phyloP scores from a whole-genome alignment of 2,888 invertebrate genomes.

The Monoplex corrugatus region DNA sequence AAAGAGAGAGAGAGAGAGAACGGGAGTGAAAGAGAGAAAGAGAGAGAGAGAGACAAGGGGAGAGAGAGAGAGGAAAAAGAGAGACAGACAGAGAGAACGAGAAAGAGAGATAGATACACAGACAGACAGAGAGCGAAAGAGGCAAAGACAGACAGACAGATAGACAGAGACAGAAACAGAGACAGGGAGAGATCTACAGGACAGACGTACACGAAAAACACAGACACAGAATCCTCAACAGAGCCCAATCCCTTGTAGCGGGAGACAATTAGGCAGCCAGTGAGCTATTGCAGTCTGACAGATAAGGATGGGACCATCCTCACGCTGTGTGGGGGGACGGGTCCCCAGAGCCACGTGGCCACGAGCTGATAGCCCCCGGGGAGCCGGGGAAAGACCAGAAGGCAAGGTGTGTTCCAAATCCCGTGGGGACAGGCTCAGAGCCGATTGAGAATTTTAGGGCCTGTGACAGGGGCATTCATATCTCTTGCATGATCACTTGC shows the following conservation, averaged over 20 bases:
- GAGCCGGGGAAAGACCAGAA: not conserved
- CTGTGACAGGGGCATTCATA: not conserved
- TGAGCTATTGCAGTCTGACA: not conserved
- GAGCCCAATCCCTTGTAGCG: too few species aligned
- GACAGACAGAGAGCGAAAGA: not conserved
- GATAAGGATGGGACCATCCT: constrained; percentile 11
- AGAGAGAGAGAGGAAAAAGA: constrained; percentile 19
- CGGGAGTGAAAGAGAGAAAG: not conserved
- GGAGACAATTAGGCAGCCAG: not conserved
- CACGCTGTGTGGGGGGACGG: not conserved
- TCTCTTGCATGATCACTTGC: not conserved
- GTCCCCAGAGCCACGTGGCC: not conserved
- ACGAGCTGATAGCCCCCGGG: too few species aligned
- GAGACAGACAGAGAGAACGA: not conserved
- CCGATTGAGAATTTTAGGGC: not conserved
- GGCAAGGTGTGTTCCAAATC: not conserved
- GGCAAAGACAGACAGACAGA: not conserved
- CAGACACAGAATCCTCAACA: too few species aligned
- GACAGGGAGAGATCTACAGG: too few species aligned
- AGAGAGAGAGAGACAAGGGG: constrained; percentile 27
- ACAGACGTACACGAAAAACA: too few species aligned
- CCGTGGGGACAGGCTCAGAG: not conserved
- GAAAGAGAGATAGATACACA: not conserved
- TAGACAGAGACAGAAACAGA: too few species aligned
- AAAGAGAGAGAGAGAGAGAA: not conserved